Percentiles rank a stretch among this genome's conserved stretches.
Evolutionary conservation across 2,113 vertebrate species (phyloP).

Genomic region (Pleuronectes platessa): DNA sequence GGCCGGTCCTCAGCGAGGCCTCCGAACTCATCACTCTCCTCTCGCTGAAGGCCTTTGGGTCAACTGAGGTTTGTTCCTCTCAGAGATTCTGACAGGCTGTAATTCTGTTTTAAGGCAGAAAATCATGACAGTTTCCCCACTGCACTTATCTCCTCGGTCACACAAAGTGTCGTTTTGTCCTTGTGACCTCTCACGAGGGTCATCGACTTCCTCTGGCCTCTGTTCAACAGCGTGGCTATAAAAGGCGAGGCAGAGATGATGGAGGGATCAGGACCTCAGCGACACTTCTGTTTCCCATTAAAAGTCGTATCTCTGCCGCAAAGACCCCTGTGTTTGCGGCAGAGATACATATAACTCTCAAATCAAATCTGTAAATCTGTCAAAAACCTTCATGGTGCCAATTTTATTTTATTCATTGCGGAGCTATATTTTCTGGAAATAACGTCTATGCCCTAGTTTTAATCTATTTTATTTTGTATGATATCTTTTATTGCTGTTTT

Average conservation of each 20-base stretch:
- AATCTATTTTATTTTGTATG: conserved; percentile 58
- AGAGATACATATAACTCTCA: conserved; percentile 23
- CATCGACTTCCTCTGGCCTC: conserved; percentile 36
- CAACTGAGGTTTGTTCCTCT: conserved; percentile 32
- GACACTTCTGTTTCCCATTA: conserved; percentile 49
- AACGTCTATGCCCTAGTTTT: conserved; percentile 46
- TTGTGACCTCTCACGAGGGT: conserved; percentile 53
- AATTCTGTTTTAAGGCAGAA: conserved; percentile 53
- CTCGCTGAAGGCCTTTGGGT: conserved; percentile 31
- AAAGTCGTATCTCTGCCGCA: conserved; percentile 35
- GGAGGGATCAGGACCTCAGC: conserved; percentile 46
- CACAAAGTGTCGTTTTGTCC: conserved; percentile 52
- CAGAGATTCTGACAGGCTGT: conserved; percentile 60
- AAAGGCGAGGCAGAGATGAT: conserved; percentile 51
- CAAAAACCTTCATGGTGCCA: conserved; percentile 12
- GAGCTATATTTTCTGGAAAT: conserved; percentile 14
- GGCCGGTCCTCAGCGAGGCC: background rate
- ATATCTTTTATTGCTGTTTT: conserved; percentile 52
- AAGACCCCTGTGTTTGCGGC: conserved; percentile 25
- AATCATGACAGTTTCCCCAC: conserved; percentile 36
- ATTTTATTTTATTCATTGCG: conserved; percentile 2
- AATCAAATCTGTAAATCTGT: conserved; percentile 48
- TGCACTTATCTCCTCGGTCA: conserved; percentile 14
- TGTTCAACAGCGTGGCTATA: conserved; percentile 51
- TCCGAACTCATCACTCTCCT: conserved; percentile 7